Conservation (phyloP, 2,888 invertebrate species). For the Drosophila yooni region DNA sequence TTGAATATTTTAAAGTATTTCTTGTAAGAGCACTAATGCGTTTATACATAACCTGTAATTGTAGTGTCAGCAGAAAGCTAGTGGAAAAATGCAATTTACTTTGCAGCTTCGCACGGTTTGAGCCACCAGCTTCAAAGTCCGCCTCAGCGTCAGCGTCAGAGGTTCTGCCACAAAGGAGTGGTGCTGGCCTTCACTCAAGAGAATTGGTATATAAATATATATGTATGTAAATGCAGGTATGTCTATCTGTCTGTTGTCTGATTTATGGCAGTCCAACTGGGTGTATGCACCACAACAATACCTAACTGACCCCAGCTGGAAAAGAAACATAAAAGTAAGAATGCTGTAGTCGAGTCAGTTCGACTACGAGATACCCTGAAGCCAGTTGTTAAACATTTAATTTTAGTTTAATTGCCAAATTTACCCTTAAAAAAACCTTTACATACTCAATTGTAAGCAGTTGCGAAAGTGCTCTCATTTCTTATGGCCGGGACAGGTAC, state of each 20-base stretch:
- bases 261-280: slow-evolving; percentile 48
- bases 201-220: slow-evolving; percentile 48
- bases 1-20: neutral
- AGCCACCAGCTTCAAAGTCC: slow-evolving; percentile 35
- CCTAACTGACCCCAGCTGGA: slow-evolving; percentile 24
- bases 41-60: neutral
- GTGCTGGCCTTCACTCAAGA: slow-evolving; percentile 65
- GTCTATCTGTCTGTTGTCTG: slow-evolving; percentile 15
- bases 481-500: neutral
- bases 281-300: slow-evolving; percentile 27
- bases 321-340: slow-evolving; percentile 2
- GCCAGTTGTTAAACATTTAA: too few species aligned
- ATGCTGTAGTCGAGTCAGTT: neutral
- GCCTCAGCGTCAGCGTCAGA: slow-evolving; percentile 16
- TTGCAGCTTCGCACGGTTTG: slow-evolving; percentile 37
- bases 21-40: slow-evolving; percentile 33
- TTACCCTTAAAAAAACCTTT: neutral
- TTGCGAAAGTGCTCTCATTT: neutral
- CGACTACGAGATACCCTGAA: neutral
- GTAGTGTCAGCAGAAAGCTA: neutral
- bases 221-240: neutral
- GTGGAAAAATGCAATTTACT: slow-evolving; percentile 37
- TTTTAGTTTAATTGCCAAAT: neutral
- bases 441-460: neutral
- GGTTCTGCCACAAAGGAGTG: slow-evolving; percentile 41